These are phyloP conservation scores for Rhagonycha fulva DNA, from an alignment of 2,888 invertebrate species.

Conservation along the genomic window DNA sequence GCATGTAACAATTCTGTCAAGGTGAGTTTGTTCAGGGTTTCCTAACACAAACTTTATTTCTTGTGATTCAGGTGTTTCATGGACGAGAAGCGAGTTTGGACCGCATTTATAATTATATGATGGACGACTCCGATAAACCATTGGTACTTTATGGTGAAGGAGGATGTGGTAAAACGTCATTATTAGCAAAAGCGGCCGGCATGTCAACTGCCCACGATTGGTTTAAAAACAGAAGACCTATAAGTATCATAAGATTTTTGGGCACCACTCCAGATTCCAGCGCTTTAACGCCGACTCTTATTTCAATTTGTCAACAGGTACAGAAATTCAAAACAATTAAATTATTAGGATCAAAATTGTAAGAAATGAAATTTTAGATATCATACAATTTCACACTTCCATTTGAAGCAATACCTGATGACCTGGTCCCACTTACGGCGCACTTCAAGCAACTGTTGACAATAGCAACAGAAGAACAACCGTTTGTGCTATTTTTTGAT, in stretches of 20 bases:
- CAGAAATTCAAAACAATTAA: slow-evolving; percentile 17
- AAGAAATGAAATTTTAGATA: slow-evolving; percentile 63
- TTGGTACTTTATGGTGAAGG: slow-evolving; percentile 93
- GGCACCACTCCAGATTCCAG: slow-evolving; percentile 98
- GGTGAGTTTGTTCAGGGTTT: slow-evolving; percentile 50
- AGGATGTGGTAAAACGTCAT: slow-evolving; percentile 97
- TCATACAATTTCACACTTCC: slow-evolving; percentile 90
- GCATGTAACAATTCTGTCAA: slow-evolving; percentile 93
- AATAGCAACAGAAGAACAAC: slow-evolving; percentile 80
- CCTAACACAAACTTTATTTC: background rate
- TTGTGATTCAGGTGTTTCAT: slow-evolving; percentile 73
- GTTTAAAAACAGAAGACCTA: slow-evolving; percentile 77
- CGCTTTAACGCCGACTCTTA: slow-evolving; percentile 89
- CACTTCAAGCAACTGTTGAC: slow-evolving; percentile 93
- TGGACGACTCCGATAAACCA: slow-evolving; percentile 83
- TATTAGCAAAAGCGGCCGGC: slow-evolving; percentile 90
- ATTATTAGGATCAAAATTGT: background rate
- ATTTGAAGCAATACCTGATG: slow-evolving; percentile 94
- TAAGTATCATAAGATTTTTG: slow-evolving; percentile 88
- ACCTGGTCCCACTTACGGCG: slow-evolving; percentile 92
- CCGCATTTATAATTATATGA: slow-evolving; percentile 81
- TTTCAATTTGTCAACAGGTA: slow-evolving; percentile 94
- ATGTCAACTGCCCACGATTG: slow-evolving; percentile 71
- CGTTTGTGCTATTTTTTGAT: slow-evolving; percentile 89
- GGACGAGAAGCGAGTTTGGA: slow-evolving; percentile 86